Conservation (phyloP, 2,797 vertebrate species). For the Etheostoma perlongum region DNA sequence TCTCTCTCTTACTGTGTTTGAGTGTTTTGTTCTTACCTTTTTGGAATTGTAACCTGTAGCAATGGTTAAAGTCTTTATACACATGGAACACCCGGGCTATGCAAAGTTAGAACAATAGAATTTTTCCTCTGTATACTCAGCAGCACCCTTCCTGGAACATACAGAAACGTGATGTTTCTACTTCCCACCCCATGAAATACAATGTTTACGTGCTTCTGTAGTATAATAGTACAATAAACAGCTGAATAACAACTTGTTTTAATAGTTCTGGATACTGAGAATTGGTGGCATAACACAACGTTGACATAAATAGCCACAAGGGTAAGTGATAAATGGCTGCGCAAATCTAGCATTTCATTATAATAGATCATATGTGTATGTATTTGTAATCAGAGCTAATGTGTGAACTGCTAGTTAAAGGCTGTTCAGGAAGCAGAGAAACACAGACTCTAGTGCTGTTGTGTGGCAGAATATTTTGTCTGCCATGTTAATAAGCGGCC, state of each 20-base stretch:
- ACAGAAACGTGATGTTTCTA: conserved; percentile 6
- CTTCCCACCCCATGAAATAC: conserved; percentile 9
- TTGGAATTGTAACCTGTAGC: conserved; percentile 36
- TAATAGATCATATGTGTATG: conserved; percentile 39
- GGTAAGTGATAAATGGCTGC: conserved; percentile 42
- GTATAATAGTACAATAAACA: conserved; percentile 12
- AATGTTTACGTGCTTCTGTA: conserved; percentile 17
- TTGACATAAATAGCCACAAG: conserved; percentile 49
- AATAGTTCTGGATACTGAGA: conserved; percentile 27
- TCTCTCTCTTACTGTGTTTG: conserved; percentile 8
- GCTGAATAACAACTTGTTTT: conserved; percentile 27
- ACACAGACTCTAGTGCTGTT: conserved; percentile 29
- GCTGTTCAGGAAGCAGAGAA: conserved; percentile 43
- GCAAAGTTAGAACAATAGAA: neutral
- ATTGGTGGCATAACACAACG: conserved; percentile 26
- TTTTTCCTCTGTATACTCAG: neutral
- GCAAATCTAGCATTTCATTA: conserved; percentile 44
- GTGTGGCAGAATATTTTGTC: conserved; percentile 53
- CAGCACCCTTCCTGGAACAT: neutral
- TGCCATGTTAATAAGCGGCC: conserved; percentile 67
- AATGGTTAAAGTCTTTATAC: conserved; percentile 1
- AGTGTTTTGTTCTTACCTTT: conserved; percentile 22
- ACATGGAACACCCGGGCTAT: neutral
- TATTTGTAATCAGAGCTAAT: conserved; percentile 39
- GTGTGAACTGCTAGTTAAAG: conserved; percentile 59